phyloP scores from a whole-genome alignment of 2,113 vertebrate species.

The Ciconia stormi region DNA sequence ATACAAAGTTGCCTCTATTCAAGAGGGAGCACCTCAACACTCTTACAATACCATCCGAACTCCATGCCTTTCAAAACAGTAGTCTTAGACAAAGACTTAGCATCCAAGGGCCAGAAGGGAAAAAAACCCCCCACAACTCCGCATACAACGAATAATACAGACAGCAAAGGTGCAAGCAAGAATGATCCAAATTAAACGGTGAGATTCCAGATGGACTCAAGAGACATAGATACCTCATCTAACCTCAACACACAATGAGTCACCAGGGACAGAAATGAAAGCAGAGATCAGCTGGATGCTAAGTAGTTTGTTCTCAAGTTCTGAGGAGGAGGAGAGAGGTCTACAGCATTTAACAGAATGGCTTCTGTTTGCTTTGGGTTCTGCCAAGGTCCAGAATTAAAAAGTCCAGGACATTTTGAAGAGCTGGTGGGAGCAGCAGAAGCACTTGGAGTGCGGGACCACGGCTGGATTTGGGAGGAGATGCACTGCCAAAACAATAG shows the following conservation, averaged over 20 bases:
- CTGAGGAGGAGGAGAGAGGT: neutral
- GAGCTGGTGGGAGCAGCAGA: neutral
- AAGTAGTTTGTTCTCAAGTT: neutral
- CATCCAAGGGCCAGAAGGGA: neutral
- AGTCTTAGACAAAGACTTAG: conserved; percentile 6
- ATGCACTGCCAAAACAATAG: rapidly evolving
- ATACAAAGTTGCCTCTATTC: neutral
- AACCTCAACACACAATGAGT: neutral
- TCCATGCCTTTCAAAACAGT: neutral
- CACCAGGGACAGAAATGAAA: neutral
- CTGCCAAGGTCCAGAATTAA: neutral
- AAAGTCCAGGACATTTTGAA: neutral
- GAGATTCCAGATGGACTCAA: neutral
- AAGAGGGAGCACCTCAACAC: neutral
- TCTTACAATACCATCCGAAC: neutral
- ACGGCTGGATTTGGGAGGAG: rapidly evolving
- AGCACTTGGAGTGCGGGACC: neutral
- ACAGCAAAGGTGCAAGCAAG: conserved; percentile 7
- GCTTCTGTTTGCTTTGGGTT: neutral
- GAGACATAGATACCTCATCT: neutral
- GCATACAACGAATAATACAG: neutral
- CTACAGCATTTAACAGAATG: neutral
- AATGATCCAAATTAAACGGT: conserved; percentile 26
- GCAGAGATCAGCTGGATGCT: conserved; percentile 11
- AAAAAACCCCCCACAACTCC: neutral